These are phyloP conservation scores for Phaetusa simplex DNA, from an alignment of 2,113 vertebrate genomes.

Conservation along the genomic window DNA sequence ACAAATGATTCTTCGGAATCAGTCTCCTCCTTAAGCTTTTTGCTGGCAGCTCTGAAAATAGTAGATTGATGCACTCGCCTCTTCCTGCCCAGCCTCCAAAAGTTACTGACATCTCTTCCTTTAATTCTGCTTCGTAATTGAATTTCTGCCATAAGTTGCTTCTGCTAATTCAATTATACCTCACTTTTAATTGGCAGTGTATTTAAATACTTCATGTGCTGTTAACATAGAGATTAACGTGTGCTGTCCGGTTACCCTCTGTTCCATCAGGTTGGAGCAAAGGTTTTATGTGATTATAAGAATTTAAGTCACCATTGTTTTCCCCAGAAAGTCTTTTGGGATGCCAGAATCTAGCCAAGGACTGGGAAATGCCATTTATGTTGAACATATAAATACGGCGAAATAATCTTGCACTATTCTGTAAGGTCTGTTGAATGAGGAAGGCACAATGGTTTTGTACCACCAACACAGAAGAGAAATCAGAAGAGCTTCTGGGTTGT, in stretches of 20 bases:
- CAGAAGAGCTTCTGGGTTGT: not conserved
- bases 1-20: not conserved
- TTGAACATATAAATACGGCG: not conserved
- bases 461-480: not conserved
- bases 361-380: not conserved
- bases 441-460: not conserved
- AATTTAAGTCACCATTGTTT: not conserved
- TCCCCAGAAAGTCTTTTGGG: not conserved
- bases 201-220: not conserved
- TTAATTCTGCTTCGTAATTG: slow-evolving; percentile 53
- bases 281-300: not conserved
- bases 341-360: not conserved
- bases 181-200: slow-evolving; percentile 36
- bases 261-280: not conserved
- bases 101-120: slow-evolving; percentile 45
- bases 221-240: not conserved
- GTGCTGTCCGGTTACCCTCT: not conserved
- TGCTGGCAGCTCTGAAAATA: not conserved
- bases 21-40: not conserved
- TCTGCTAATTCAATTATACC: slow-evolving; percentile 46
- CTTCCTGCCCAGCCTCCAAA: slow-evolving; percentile 20
- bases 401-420: not conserved
- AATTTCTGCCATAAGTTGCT: slow-evolving; percentile 37
- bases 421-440: not conserved
- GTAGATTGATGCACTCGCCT: not conserved